Evolutionary conservation across 2,797 vertebrate species (phyloP).

Genomic region (Epinephelus awoara): DNA sequence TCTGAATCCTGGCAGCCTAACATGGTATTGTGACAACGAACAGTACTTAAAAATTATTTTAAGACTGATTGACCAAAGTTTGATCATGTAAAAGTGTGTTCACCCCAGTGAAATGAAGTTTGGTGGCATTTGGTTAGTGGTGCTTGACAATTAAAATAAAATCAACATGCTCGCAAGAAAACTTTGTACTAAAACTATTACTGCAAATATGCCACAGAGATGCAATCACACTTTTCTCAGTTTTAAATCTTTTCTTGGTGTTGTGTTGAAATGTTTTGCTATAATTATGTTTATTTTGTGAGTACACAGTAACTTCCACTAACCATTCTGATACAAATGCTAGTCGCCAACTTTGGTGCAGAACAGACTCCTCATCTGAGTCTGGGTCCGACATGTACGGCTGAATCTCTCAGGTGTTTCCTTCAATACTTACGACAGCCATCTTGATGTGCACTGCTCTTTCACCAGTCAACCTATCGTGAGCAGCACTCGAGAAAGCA

Average conservation of each 20-base stretch:
- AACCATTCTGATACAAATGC: too few species aligned
- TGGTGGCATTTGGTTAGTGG: background rate
- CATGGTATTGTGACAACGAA: constrained; percentile 84
- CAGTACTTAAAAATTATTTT: background rate
- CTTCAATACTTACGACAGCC: too few species aligned
- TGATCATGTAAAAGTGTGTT: background rate
- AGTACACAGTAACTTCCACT: background rate
- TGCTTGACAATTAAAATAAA: background rate
- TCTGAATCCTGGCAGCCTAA: constrained; percentile 94
- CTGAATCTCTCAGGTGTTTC: too few species aligned
- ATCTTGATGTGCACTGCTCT: too few species aligned
- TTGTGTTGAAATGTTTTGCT: background rate
- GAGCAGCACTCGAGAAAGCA: too few species aligned
- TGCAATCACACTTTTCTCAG: background rate
- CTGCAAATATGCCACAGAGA: background rate
- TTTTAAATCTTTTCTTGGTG: background rate
- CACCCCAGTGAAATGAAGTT: background rate
- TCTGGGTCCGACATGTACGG: too few species aligned
- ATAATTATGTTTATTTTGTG: background rate
- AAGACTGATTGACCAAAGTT: background rate
- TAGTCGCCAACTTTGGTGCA: too few species aligned
- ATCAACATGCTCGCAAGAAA: background rate
- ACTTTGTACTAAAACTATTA: background rate
- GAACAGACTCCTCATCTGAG: too few species aligned
- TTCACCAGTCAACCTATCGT: too few species aligned